phyloP scores from a whole-genome alignment of 2,797 vertebrate genomes.

The Octomys mimax region DNA sequence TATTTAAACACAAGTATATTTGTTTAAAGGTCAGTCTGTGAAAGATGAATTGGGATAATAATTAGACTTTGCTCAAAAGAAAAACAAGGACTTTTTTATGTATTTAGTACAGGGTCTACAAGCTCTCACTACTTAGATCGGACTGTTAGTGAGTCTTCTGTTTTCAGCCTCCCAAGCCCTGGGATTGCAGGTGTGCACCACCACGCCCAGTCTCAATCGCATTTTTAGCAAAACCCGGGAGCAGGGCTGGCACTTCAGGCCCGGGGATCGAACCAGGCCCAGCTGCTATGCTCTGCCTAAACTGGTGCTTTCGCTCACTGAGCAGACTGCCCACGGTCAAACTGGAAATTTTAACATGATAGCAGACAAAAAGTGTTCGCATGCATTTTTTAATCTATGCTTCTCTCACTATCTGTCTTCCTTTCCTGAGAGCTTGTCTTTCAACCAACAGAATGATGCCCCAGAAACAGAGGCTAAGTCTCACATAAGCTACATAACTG shows the following conservation, averaged over 20 bases:
- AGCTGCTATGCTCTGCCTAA: not conserved
- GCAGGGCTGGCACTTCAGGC: no score
- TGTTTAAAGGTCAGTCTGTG: not conserved
- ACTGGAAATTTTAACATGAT: rapidly evolving
- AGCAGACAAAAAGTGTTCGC: not conserved
- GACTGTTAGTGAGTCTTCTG: no score
- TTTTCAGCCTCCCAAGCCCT: no score
- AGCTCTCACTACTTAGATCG: no score
- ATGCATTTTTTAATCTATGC: not conserved
- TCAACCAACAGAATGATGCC: not conserved
- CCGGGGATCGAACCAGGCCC: no score
- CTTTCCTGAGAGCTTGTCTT: not conserved
- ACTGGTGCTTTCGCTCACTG: not conserved
- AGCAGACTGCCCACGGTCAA: not conserved
- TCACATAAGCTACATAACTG: not conserved
- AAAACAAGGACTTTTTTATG: not conserved
- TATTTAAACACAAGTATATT: not conserved
- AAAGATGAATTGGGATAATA: not conserved
- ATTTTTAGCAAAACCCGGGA: no score
- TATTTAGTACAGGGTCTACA: no score
- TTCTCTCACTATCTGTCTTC: not conserved
- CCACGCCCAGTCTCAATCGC: no score
- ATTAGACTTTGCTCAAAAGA: not conserved
- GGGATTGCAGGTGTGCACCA: no score
- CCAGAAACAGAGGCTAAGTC: not conserved